Evolutionary conservation across 1,140 invertebrate species (phyloP), one percentile per base, ranked within the genome.

Genomic region (Trichoplusia ni): DNA sequence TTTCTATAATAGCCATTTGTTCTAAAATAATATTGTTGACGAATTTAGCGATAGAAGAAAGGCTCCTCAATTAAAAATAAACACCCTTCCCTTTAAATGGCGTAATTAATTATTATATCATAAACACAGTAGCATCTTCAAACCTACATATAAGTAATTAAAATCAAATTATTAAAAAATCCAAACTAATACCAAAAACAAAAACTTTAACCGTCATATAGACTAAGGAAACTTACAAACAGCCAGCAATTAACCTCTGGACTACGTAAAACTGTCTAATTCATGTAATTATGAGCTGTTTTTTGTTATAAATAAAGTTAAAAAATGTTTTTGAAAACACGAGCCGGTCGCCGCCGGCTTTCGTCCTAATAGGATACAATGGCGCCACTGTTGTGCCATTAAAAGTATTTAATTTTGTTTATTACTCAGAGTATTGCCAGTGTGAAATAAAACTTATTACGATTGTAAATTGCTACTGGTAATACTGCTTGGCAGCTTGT

Each of bases 241-340:
- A 25, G 4, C 49, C 49, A 11, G 31, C 31, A 53, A 53, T 47
- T 31, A 49, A 49, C 68, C 70, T 62, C 76, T 71, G 76, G 65
- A 68, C 59, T 75, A 75, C 69, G 72, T 78, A 75, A 73, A 75
- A 49, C 66, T 40, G 38, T 40, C 64, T 71, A 73, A 78, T 75
- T 38, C 56, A 70, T 67, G 67, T 78, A 71, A 78, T 78, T 78
- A 78, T 71, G 54, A 69, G 51, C 25, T 58, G 59, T 75, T 78
- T 73, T 29, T 31, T 72, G 69, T 69, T 69, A 69, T 70, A 72
- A 77, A 77, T 63, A 49, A 33, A 58, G 3, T 49, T 62, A 54
- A 69, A 67, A 62, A 64, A 61, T 46, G 37, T 66, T 19, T 18
- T 31, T 63, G 53, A 76, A 76, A 75, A 69, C 76, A 73, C 75